Base-by-base conservation (phyloP, 2,797 vertebrate species). In the Anomalospiza imberbis region DNA sequence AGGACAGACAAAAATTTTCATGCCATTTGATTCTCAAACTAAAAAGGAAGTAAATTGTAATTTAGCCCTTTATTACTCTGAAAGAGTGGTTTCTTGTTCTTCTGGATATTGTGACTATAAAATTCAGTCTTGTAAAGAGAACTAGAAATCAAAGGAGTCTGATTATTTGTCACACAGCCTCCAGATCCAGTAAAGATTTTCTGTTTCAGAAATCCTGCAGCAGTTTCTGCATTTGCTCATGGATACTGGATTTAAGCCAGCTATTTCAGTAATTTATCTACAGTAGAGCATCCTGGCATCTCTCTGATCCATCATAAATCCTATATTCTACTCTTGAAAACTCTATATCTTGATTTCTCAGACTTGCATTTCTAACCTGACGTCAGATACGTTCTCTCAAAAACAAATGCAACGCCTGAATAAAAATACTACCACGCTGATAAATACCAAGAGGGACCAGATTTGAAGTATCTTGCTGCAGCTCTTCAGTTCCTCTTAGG, bases 221-320 rank as follows among this genome's bases (percentile, higher is more conserved):
- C 31, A 57, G 2, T 11, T 76, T 79, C 48, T 91, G 10, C 14
- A 13, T 73, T 72, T 85, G 21, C 12, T 68, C 31, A 48, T 40
- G 29, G n/a, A 24, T 71, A 67, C n/a, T 67, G 17, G 42, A 38
- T 68, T 75, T 70, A 55, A 19, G 22, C 8, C 38, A 14, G 10
- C 5, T 4, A 1, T 50, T 88, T 60, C 65, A 72, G 7, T 13
- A 74, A 74, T 61, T 92, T 36, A 34, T 42, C 21, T 65, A 48
- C 12, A 71, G 24, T 47, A 22, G 12, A 87, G 7, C 17, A 44
- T 50, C 47, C 47, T 47, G 13, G 13, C 17, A 48, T 45, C 17
- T 68, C 54, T 58, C 58, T 62, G 20, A 17, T 66, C 4, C 3
- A 1, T 6, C 1, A 0, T 16, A 38, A 40, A 42, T 4, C 13